Evolutionary conservation across 1,140 invertebrate genomes (phyloP), one percentile per base, ranked within the genome.

Genomic region (Drosophila orosa): DNA sequence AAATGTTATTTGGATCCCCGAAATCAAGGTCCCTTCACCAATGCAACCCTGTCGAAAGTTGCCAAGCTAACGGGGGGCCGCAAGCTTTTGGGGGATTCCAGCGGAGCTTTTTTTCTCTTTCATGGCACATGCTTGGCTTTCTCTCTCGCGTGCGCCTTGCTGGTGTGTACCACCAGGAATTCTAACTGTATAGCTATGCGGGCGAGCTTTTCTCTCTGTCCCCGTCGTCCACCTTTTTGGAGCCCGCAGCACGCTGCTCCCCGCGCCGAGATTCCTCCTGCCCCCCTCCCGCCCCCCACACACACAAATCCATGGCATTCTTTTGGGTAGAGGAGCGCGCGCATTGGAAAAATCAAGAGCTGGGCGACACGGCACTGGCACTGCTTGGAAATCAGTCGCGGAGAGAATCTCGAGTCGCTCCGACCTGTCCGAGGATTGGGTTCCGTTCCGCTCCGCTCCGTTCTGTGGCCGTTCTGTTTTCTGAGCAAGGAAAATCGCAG

Each of bases 381-480:
- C 72, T 75, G 72, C 72, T 75, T 77, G 74, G 74, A 77, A 77
- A 77, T 75, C 73, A 85, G 79, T 71, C 68, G 69, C 83, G 62
- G 74, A 86, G 82, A 86, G 82, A 79, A 79, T 68, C 80, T 61
- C 81, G 73, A 63, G 27, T 67, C 69, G 66, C 52, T 74, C 56
- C 69, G 57, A 80, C 81, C 72, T 68, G 78, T 81, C 81, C 81
- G 84, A 87, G 83, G 83, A 86, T 86, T 83, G 83, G 75, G 67
- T 86, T 86, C 67, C 55, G 67, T 45, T 56, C 62, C 50, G 66
- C 31, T 22, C 58, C 55, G 67, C 31, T 56, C 62, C 50, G 66
- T 33, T 8, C 57, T 33, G 47, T 52, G 33, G 33, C 50, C n/a
- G 33, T 60, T 63, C 78, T 76, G 72, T 74, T 65, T 74, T 65